Percentiles rank a stretch among this genome's conserved stretches.
phyloP scores from a whole-genome alignment of 1,140 invertebrate genomes.

The Drosophila obscura region DNA sequence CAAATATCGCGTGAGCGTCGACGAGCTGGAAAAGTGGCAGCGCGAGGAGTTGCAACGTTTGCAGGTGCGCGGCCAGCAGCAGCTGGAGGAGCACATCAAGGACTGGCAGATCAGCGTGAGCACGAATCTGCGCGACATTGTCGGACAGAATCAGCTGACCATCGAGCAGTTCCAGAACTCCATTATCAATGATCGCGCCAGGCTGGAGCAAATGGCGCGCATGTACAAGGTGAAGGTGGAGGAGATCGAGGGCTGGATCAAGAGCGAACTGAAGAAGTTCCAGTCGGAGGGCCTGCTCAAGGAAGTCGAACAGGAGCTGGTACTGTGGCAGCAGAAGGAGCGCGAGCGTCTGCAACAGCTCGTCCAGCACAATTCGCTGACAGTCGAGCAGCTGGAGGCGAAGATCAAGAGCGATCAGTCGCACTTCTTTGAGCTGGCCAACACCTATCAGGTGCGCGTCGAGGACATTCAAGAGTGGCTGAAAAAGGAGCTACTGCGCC shows the following conservation, averaged over 20 bases:
- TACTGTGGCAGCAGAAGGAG: constrained; percentile 71
- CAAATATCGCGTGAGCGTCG: constrained; percentile 76
- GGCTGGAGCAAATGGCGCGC: constrained; percentile 64
- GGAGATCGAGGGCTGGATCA: constrained; percentile 77
- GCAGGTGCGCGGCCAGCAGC: constrained; percentile 60
- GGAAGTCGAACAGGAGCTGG: constrained; percentile 72
- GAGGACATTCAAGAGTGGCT: constrained; percentile 80
- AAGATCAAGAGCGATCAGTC: constrained; percentile 78
- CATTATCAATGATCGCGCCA: constrained; percentile 69
- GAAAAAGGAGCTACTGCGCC: constrained; percentile 70
- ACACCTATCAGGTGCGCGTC: constrained; percentile 71
- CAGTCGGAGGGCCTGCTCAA: constrained; percentile 75
- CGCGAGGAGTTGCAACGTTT: constrained; percentile 66
- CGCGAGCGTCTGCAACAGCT: constrained; percentile 65
- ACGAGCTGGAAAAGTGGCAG: constrained; percentile 81
- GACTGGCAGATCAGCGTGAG: constrained; percentile 73
- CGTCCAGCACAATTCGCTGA: constrained; percentile 71
- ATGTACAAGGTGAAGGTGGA: constrained; percentile 75
- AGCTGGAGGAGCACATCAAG: constrained; percentile 71
- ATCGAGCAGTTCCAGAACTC: constrained; percentile 76
- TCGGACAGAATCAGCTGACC: constrained; percentile 71
- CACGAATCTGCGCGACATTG: constrained; percentile 58
- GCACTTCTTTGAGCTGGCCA: constrained; percentile 71
- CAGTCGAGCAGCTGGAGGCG: constrained; percentile 69
- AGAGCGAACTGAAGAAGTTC: constrained; percentile 69